Evolutionary conservation across 2,797 vertebrate genomes (phyloP), one percentile per base, ranked within the genome.

Genomic region (Phoxinus dragarum): DNA sequence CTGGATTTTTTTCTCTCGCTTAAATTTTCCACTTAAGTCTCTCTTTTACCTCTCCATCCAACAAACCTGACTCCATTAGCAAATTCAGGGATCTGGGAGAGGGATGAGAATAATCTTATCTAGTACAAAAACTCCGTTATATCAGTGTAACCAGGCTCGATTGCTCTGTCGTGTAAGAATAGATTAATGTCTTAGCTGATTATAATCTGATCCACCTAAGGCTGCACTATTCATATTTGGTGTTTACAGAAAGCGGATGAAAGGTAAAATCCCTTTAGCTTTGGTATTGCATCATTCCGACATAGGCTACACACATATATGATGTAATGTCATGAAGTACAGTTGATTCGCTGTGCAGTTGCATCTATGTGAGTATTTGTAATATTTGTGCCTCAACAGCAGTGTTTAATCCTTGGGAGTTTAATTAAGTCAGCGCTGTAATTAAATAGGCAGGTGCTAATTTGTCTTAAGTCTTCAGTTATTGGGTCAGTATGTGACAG

Each of bases 121-220:
- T 92, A 90, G 91, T 90, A 92, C 91, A 89, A 92, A 93, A 91
- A 90, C 91, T 88, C 91, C 88, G 88, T 93, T 88, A 85, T 91
- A 92, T 93, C 90, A 83, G 88, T 90, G 89, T 89, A 84, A 77
- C 81, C 89, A 91, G 40, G 83, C 91, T 93, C 90, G 90, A 91
- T 93, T 90, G 49, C 42, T 34, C 81, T 78, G 82, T 83, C 78
- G 72, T 44, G 38, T 77, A 88, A 80, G 73, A 89, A 89, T 84
- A 88, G 84, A 89, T 89, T 86, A 90, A 89, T 81, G 75, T 61
- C 72, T 79, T 76, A 38, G 80, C 59, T 74, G 81, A 88, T 89
- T 87, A 87, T 81, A 88, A 77, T 88, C 42, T 68, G 31, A 87
- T 85, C 74, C 56, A 61, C 78, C 67, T 75, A 80, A 86, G 80